phyloP scores from a whole-genome alignment of 2,113 vertebrate species.

The Ardeotis arabs region DNA sequence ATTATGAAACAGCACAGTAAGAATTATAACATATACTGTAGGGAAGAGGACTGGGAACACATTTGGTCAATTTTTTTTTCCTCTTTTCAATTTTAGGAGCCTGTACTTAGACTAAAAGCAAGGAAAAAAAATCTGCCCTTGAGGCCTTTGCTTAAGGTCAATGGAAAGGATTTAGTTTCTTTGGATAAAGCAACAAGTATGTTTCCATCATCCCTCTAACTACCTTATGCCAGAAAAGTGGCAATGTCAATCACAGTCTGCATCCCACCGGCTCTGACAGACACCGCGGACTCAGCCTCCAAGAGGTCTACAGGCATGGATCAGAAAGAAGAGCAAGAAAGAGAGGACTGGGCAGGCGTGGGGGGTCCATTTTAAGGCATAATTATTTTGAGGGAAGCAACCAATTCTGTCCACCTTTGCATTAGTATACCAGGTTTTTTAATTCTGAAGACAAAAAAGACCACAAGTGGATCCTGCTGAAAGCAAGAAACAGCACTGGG shows the following conservation, averaged over 20 bases:
- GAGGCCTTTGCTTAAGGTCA: not conserved
- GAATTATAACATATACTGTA: not conserved
- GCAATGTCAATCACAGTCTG: not conserved
- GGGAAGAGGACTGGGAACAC: not conserved
- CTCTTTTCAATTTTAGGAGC: not conserved
- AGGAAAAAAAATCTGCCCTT: not conserved
- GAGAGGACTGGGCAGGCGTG: not conserved
- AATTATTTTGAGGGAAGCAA: not conserved
- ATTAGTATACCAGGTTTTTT: not conserved
- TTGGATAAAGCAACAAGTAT: slow-evolving; percentile 16
- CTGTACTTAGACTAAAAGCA: not conserved
- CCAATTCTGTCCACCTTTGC: not conserved
- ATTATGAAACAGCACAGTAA: not conserved
- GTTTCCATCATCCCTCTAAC: not conserved
- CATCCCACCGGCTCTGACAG: not conserved
- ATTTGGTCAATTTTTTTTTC: not conserved
- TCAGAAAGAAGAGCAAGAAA: not conserved
- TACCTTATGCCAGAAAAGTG: not conserved
- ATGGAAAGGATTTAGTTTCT: not conserved
- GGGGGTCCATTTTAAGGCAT: not conserved
- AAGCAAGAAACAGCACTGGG: not conserved
- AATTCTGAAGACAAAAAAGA: not conserved
- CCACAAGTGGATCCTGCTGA: not conserved
- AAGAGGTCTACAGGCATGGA: not conserved
- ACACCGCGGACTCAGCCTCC: rapidly evolving